Evolutionary conservation across 2,888 invertebrate species (phyloP).

Genomic region (Craniophora ligustri): DNA sequence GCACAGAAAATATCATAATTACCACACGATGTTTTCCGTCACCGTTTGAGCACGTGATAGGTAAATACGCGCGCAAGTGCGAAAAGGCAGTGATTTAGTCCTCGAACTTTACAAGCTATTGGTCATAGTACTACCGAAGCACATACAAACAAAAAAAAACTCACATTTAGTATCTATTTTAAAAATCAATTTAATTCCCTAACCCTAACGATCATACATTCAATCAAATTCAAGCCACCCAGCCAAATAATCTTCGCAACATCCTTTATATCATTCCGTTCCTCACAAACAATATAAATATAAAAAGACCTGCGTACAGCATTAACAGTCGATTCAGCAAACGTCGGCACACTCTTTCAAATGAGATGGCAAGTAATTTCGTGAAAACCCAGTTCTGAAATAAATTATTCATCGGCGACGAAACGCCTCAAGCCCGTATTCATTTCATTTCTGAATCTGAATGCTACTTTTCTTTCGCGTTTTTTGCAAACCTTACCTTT

Average conservation of each 20-base stretch:
- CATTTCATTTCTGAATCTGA: constrained; percentile 88
- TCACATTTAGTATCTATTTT: too few relatives aligned
- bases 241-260: constrained; percentile 1
- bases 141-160: too few relatives aligned
- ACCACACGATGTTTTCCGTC: too few relatives aligned
- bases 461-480: constrained; percentile 81
- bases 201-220: neutral
- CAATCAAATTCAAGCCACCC: neutral
- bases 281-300: constrained; percentile 42
- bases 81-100: too few relatives aligned
- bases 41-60: too few relatives aligned
- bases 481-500: constrained; percentile 80
- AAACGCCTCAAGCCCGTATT: constrained; percentile 87
- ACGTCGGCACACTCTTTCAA: constrained; percentile 77
- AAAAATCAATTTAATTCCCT: too few relatives aligned
- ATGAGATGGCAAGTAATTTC: constrained; percentile 86
- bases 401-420: constrained; percentile 88
- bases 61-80: too few relatives aligned
- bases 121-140: too few relatives aligned
- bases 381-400: constrained; percentile 85
- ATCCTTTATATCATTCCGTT: constrained; percentile 12
- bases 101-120: too few relatives aligned
- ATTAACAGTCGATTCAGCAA: constrained; percentile 71
- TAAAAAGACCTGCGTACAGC: constrained; percentile 49
- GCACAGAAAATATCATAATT: too few relatives aligned